Evolutionary conservation across 2,113 vertebrate species (phyloP).

Genomic region (Rhinopomastus cyanomelas): DNA sequence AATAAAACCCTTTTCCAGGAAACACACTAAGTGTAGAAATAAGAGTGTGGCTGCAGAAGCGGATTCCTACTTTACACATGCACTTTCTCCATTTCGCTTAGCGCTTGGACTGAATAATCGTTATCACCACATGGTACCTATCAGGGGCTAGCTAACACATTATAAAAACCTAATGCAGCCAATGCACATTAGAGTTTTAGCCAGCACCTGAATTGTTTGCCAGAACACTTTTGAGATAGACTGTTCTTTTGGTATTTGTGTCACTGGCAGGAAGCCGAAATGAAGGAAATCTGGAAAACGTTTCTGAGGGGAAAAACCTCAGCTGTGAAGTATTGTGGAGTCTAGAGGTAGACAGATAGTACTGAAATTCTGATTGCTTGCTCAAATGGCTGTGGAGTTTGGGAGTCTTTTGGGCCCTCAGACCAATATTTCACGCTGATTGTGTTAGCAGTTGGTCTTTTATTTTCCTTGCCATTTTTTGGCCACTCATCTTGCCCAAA

Average conservation of each 20-base stretch:
- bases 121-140: slow-evolving; percentile 57
- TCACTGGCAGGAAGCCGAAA: slow-evolving; percentile 35
- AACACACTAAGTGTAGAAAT: neutral
- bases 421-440: neutral
- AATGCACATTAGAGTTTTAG: neutral
- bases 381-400: neutral
- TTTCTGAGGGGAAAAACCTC: neutral
- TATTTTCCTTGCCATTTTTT: neutral
- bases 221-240: slow-evolving; percentile 51
- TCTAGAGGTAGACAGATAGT: neutral
- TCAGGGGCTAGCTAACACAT: slow-evolving; percentile 28
- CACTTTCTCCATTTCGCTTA: neutral
- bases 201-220: slow-evolving; percentile 43
- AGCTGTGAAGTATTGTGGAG: neutral
- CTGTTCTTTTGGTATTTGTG: slow-evolving; percentile 28
- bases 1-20: neutral
- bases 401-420: neutral
- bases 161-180: slow-evolving; percentile 48
- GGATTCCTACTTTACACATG: neutral
- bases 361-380: neutral
- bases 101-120: neutral
- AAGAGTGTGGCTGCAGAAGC: neutral
- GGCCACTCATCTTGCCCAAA: neutral
- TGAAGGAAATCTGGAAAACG: slow-evolving; percentile 53
- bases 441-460: neutral